Evolutionary conservation across 1,140 invertebrate genomes (phyloP).

Genomic region (Psix sp.): DNA sequence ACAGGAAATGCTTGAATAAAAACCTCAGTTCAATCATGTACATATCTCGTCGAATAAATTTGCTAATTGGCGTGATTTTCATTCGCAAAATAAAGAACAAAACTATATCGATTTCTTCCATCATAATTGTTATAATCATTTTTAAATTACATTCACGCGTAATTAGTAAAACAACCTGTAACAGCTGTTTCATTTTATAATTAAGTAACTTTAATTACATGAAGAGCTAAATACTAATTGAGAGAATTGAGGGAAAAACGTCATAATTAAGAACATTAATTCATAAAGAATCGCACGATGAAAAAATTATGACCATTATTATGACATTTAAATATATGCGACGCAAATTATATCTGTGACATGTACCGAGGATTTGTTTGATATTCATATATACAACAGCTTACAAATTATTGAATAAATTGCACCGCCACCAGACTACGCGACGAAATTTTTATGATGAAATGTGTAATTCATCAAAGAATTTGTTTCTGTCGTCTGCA

Average conservation of each 20-base stretch:
- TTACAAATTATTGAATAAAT: conserved; percentile 51
- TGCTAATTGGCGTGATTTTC: conserved; percentile 55
- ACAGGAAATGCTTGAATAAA: conserved; percentile 21
- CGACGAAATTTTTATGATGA: conserved; percentile 45
- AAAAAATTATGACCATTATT: conserved; percentile 38
- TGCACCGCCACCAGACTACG: conserved; percentile 30
- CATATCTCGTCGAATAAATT: conserved; percentile 35
- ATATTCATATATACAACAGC: conserved; percentile 50
- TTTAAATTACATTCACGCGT: conserved; percentile 24
- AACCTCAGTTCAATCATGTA: conserved; percentile 40
- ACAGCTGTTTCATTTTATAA: conserved; percentile 36
- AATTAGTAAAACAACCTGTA: conserved; percentile 23
- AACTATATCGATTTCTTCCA: conserved; percentile 37
- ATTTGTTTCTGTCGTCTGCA: conserved; percentile 35
- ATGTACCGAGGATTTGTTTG: conserved; percentile 38
- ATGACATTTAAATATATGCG: conserved; percentile 50
- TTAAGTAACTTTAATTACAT: conserved; percentile 48
- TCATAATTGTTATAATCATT: conserved; percentile 48
- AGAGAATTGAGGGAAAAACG: conserved; percentile 51
- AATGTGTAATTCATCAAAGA: conserved; percentile 50
- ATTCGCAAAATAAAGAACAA: conserved; percentile 29
- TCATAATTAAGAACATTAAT: conserved; percentile 57
- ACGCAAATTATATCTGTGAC: conserved; percentile 38
- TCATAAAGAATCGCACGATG: conserved; percentile 28
- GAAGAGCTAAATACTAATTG: conserved; percentile 42